Evolutionary conservation across 1,140 invertebrate species (phyloP), one percentile per base, ranked within the genome.

Genomic region (Drosophila saltans): DNA sequence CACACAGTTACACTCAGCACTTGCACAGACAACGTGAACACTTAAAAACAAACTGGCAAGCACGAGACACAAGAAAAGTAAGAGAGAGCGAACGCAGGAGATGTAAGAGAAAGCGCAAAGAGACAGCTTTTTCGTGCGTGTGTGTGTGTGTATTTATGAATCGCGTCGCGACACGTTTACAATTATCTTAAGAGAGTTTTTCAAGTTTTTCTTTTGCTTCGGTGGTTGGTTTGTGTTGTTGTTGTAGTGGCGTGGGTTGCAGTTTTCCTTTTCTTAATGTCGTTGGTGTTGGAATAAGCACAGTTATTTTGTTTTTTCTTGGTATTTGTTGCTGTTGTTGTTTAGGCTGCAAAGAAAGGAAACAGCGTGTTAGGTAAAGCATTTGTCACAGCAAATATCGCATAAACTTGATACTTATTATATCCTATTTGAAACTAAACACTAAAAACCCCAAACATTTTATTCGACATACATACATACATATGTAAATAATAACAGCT

Each of bases 261-360:
- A 67, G 55, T 64, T 75, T 40, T 57, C 24, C 30, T 71, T 60
- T 21, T 59, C 56, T 66, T 36, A 70, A 21, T 41, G 48, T 63
- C 59, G 55, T 60, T 71, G 16, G 16, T 16, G 64, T 68, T 65
- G 58, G 64, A 67, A 72, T 81, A 70, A 61, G 61, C 66, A 62
- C 69, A 64, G 69, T 67, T 80, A 24, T 72, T 69, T 64, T 60
- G 36, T 59, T 72, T 40, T 56, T 72, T 39, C 26, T 33, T 64
- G 9, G 26, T 40, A 68, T 41, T 58, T 57, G 61, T 45, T 72
- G 40, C 39, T 48, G 62, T 72, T 72, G 40, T 45, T 48, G 62
- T 72, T 66, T 69, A 52, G 58, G 62, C 78, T 71, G 68, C 9
- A 82, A 75, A 48, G 58, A 70, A 43, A 64, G 9, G 21, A 33